Percentiles rank a stretch among this genome's conserved stretches.
Evolutionary conservation across 2,888 invertebrate species (phyloP).

Genomic region (Chymomyza procnemis): DNA sequence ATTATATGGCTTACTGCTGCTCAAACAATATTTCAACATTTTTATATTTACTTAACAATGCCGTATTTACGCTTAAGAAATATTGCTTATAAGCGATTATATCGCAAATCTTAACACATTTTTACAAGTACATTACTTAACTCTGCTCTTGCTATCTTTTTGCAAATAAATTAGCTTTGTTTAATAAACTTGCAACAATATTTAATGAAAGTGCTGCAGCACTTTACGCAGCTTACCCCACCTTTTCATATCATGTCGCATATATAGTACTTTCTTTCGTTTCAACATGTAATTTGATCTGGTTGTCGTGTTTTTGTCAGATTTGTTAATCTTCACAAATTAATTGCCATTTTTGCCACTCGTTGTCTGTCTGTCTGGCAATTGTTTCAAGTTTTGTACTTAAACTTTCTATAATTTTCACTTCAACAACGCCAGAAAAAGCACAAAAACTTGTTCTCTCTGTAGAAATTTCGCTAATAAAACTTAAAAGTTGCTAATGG

Average conservation of each 20-base stretch:
- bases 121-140: too few species aligned
- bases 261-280: slow-evolving; percentile 23
- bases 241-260: not conserved
- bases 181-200: not conserved
- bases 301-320: slow-evolving; percentile 1
- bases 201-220: not conserved
- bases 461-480: slow-evolving; percentile 51
- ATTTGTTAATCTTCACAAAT: slow-evolving; percentile 49
- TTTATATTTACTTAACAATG: too few species aligned
- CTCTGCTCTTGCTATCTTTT: too few species aligned
- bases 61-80: too few species aligned
- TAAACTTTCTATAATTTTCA: slow-evolving; percentile 58
- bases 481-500: slow-evolving; percentile 25
- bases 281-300: slow-evolving; percentile 9
- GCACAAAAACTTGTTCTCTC: slow-evolving; percentile 50
- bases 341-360: slow-evolving; percentile 50
- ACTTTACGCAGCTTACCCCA: not conserved
- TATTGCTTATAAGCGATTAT: too few species aligned
- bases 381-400: slow-evolving; percentile 56
- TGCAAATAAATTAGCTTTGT: too few species aligned
- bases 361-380: slow-evolving; percentile 39
- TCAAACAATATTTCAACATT: too few species aligned
- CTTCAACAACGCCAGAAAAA: slow-evolving; percentile 32
- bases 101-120: too few species aligned
- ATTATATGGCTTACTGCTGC: too few species aligned